A percentile compares a stretch with the other conserved stretches of the same genome.
phyloP scores from a whole-genome alignment of 2,888 invertebrate genomes.

The Pardosa pseudoannulata region DNA sequence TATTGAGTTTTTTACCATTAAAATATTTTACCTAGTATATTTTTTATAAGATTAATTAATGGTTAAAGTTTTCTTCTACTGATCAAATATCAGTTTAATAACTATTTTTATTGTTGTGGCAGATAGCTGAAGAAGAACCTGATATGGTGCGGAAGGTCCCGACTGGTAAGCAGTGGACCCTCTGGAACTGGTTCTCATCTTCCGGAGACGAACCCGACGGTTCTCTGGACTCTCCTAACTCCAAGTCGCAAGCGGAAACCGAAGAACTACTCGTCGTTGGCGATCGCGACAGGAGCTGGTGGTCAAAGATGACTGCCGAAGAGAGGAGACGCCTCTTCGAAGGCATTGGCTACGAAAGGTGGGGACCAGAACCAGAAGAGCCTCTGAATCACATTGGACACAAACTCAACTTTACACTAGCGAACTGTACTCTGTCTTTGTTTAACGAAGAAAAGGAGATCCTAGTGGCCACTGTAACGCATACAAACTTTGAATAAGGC shows the following conservation, averaged over 20 bases:
- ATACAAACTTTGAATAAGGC: too few relatives aligned
- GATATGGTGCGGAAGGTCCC: constrained; percentile 47
- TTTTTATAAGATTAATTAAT: too few relatives aligned
- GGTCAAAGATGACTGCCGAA: constrained; percentile 83
- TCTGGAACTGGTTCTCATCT: constrained; percentile 69
- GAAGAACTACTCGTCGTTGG: constrained; percentile 77
- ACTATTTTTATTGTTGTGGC: background rate
- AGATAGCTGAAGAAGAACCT: constrained; percentile 60
- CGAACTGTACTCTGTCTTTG: constrained; percentile 84
- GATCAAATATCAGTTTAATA: too few relatives aligned
- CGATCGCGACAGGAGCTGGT: constrained; percentile 80
- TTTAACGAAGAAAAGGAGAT: constrained; percentile 85
- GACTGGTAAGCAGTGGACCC: constrained; percentile 29
- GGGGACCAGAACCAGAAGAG: constrained; percentile 75
- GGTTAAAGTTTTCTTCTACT: too few relatives aligned
- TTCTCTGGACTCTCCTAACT: background rate
- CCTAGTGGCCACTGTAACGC: constrained; percentile 84
- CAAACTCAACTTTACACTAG: constrained; percentile 85
- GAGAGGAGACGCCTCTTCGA: constrained; percentile 82
- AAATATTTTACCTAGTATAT: too few relatives aligned
- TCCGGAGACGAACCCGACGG: constrained; percentile 41
- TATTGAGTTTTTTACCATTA: too few relatives aligned
- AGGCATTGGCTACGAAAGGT: constrained; percentile 82
- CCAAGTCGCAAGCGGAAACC: background rate
- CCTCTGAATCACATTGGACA: constrained; percentile 78